Base-by-base conservation (phyloP, 2,797 vertebrate genomes). In the Tinamus major region DNA sequence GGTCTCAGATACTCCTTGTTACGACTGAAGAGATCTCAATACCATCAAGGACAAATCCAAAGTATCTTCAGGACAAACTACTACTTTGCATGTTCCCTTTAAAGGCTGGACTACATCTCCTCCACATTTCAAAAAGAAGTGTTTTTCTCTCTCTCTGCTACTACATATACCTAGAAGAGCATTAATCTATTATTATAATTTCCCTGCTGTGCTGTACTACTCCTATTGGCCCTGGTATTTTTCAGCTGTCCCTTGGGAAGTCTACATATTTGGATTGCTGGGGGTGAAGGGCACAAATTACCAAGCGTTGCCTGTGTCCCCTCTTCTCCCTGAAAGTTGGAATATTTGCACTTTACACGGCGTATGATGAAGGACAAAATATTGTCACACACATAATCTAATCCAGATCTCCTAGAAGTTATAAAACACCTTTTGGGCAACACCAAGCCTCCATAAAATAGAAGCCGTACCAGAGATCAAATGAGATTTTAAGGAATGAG, bases 111-210 rank as follows among this genome's bases (percentile, higher is more conserved):
- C 17, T 12, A 21, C 5, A 39, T 20, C 8, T 6, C 2, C 13
- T 19, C 18, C 10, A 16, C 3, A 6, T 18, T 10, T 4, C 24
- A 33, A 44, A 74, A 74, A 39, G n/a, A 79, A 0, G 0, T 4
- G 13, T 20, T 48, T 20, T 48, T 48, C 46, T 61, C 53, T 23
- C 6, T 4, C 62, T 78, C 51, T 48, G 13, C 55, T 29, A 4
- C 16, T 26, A 11, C 24, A 3, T 20, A 29, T 17, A 82, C 51
- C 67, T 42, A 6, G 2, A 70, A 74, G 56, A 44, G 10, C 64
- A 62, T 13, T 21, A 41, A 37, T 29, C 27, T 82, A 8, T 62
- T 16, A 20, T 14, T 1, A 0, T 17, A 15, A 77, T 51, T 70
- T 13, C 24, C 13, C 6, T 79, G 31, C 68, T 49, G 18, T 33